Evolutionary conservation across 2,113 vertebrate genomes (phyloP), one percentile per base, ranked within the genome.

Genomic region (Phyllopteryx taeniolatus): DNA sequence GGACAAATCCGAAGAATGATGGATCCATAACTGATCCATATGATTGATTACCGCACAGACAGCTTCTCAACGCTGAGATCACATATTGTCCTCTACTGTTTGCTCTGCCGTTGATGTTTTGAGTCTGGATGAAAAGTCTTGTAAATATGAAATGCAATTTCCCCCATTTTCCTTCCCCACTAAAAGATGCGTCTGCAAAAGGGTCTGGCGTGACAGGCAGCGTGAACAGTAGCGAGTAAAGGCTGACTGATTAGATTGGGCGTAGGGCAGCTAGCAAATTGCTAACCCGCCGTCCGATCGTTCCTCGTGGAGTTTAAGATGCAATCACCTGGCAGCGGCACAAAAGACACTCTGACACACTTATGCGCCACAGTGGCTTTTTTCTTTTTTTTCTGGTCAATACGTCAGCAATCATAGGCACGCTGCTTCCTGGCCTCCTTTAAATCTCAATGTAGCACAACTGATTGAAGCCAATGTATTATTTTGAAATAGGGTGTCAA

Each of bases 201-300:
- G 71, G 67, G 77, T 83, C 76, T 81, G 70, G 75, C 71, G 64
- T 83, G 87, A 88, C 85, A 85, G 76, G 71, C 65, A 42, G 49
- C 17, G 15, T 51, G 49, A 51, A 51, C 76, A 83, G 85, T 82
- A 82, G 76, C 63, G 35, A 67, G 80, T 88, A 89, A 88, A 86
- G 82, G 82, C 85, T 85, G 89, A 89, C 80, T 85, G 87, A 85
- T 91, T 87, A 73, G 60, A 85, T 89, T 91, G 81, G 86, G 85
- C 83, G 76, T 87, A 75, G 74, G 79, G 79, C 72, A 76, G 78
- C 80, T 78, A 79, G 67, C 59, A 89, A 84, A 87, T 86, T 85
- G 82, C 83, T 85, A 83, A 89, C 74, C 80, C 81, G 66, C 78
- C 82, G 84, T 87, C 83, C 84, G 72, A 83, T 77, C 79, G 80